These are phyloP conservation scores for Drosophila melanica DNA, from an alignment of 1,140 invertebrate genomes.

Conservation along the genomic window DNA sequence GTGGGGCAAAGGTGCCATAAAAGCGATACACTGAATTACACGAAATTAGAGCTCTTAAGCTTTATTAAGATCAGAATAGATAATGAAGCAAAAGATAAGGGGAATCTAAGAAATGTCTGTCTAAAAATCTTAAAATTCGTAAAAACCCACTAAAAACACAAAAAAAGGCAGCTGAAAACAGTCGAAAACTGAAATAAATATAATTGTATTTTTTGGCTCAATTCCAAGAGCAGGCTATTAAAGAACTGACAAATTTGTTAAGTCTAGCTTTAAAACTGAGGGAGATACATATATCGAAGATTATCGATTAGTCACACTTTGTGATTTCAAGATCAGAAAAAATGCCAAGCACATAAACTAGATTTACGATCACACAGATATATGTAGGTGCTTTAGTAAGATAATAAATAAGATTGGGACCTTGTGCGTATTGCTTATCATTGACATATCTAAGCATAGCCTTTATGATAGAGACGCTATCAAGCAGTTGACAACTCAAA, in stretches of 20 bases:
- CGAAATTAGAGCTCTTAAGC: too few relatives aligned
- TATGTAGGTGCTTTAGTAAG: background rate
- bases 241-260: too few relatives aligned
- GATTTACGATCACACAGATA: slow-evolving; percentile 1
- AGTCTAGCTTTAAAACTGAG: too few relatives aligned
- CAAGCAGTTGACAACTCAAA: background rate
- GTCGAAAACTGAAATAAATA: too few relatives aligned
- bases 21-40: too few relatives aligned
- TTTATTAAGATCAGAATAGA: too few relatives aligned
- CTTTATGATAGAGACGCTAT: slow-evolving; percentile 1
- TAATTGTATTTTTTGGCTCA: too few relatives aligned
- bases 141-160: background rate
- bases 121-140: background rate
- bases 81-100: too few relatives aligned
- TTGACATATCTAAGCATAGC: slow-evolving; percentile 1
- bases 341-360: background rate
- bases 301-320: too few relatives aligned
- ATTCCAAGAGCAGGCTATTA: too few relatives aligned
- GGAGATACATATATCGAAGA: too few relatives aligned
- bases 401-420: background rate
- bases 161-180: too few relatives aligned
- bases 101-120: background rate
- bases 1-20: slow-evolving; percentile 9
- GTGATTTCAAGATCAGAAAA: background rate
- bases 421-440: background rate